Evolutionary conservation across 2,113 vertebrate species (phyloP), one percentile per base, ranked within the genome.

Genomic region (Pseudorhombus dupliciocellatus): DNA sequence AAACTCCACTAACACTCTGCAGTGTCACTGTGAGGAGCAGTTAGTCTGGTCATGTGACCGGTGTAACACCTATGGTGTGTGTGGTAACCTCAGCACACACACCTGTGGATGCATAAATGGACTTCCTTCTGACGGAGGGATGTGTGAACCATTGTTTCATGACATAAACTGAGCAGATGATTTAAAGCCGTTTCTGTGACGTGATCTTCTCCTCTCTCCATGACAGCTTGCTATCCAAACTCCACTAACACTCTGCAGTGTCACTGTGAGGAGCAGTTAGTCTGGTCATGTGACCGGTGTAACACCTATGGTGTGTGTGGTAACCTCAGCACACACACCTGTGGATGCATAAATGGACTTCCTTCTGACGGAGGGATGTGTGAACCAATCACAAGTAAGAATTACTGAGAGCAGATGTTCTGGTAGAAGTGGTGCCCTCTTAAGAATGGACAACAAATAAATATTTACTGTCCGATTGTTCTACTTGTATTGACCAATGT

Each of bases 81-180:
- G 88, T 56, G 48, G 26, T 9, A 64, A 70, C 70, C 9, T 28
- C 20, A 70, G 28, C 7, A 16, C 44, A 50, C 21, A 40, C 51
- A 71, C 65, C 26, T 92, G 90, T 42, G 14, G n/a, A 1, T 89
- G 88, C 61, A 84, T 89, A 18, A 69, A 87, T 44, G 67, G 46
- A 44, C 26, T 83, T 73, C 84, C 84, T 34, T 1, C 48, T 20
- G 30, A 50, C 15, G 81, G 79, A 64, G 2, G 66, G 22, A 62
- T 77, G 48, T 90, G 88, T 70, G 1, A 79, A 63, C 65, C 84
- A 70, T 67, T 20, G 20, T 25, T 20, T 52, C 7, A 5, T 18
- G 28, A 7, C 20, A 5, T 21, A 0, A 44, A 40, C 25, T 1
- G 7, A n/a, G 0, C 4, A 10, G 1, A 1, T 20, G 10, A 20